Base-by-base conservation (phyloP, 2,888 invertebrate genomes). In the Aporophyla nigra region DNA sequence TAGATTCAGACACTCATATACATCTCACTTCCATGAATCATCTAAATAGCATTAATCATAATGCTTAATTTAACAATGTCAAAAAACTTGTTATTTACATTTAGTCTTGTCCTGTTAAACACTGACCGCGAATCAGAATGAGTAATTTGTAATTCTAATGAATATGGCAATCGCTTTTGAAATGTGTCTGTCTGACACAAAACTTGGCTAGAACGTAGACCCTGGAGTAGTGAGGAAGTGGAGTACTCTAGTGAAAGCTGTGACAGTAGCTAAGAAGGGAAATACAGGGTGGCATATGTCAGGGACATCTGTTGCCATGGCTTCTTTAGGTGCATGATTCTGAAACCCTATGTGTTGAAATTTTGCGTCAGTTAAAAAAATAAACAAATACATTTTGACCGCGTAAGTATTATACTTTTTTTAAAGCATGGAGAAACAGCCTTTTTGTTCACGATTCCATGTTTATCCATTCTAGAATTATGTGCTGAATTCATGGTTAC, bases 31-130 rank as follows among this genome's bases (percentile, higher is more conserved):
- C 61, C 33, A 72, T 78, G 58, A 70, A 72, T 75, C 58, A 72
- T 53, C 33, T 65, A 54, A 71, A 72, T 27, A 58, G 53, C 40
- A 54, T 70, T 62, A 33, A 69, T 49, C 61, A 71, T 63, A 70
- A 73, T 71, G 67, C 51, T 72, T 73, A 75, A 65, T 74, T 75
- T 24, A 68, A 76, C 53, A 21, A 67, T 65, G 80, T 77, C 74
- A 72, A 63, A 79, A 82, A 84, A 62, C 70, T 78, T 79, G 40
- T 79, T 80, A 69, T 71, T 76, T 71, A 46, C 61, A 16, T 72
- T 80, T 84, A 78, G 86, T 86, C 62, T 78, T 82, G 80, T 84
- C 68, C 86, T 83, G 78, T 79, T 86, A 81, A 81, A 71, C 81
- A 82, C 66, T 68, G 68, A 74, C 73, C 76, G 65, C 68, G 62